Evolutionary conservation across 1,140 invertebrate species (phyloP).

Genomic region (Leptinotarsa texana): DNA sequence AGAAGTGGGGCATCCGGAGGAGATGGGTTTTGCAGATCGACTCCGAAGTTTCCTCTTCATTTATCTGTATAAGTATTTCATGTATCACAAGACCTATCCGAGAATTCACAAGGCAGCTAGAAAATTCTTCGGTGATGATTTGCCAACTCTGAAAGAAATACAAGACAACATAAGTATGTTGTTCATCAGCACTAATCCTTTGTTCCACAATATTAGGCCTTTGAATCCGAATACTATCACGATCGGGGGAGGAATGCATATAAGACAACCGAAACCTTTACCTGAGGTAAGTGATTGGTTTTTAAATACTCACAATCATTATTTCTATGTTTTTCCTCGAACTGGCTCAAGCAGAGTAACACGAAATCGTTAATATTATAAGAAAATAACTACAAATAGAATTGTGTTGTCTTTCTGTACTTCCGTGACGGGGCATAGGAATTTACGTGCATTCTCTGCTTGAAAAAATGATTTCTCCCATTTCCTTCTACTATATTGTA

Average conservation of each 20-base stretch:
- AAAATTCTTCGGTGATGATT: conserved; percentile 55
- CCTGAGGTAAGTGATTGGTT: conserved; percentile 49
- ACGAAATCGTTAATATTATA: too few species aligned
- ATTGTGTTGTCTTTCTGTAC: too few species aligned
- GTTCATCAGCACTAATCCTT: conserved; percentile 21
- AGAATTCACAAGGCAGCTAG: conserved; percentile 50
- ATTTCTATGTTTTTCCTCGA: too few species aligned
- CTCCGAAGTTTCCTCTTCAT: conserved; percentile 39
- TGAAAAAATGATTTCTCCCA: too few species aligned
- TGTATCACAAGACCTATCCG: background rate
- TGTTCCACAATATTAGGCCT: conserved; percentile 33
- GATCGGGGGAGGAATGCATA: conserved; percentile 59
- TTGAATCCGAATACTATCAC: conserved; percentile 33
- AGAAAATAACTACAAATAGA: too few species aligned
- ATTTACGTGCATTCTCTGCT: too few species aligned
- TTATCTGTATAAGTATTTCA: background rate
- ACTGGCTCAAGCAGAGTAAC: too few species aligned
- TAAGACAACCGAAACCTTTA: conserved; percentile 53
- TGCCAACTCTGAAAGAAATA: conserved; percentile 38
- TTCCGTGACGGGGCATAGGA: too few species aligned
- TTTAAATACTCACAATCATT: too few species aligned
- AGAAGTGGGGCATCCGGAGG: conserved; percentile 38
- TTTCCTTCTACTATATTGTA: too few species aligned
- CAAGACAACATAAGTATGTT: conserved; percentile 34
- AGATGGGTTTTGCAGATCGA: conserved; percentile 54